Percentiles rank a stretch among this genome's conserved stretches.
phyloP scores from a whole-genome alignment of 1,140 invertebrate species.

The Tribolium madens region DNA sequence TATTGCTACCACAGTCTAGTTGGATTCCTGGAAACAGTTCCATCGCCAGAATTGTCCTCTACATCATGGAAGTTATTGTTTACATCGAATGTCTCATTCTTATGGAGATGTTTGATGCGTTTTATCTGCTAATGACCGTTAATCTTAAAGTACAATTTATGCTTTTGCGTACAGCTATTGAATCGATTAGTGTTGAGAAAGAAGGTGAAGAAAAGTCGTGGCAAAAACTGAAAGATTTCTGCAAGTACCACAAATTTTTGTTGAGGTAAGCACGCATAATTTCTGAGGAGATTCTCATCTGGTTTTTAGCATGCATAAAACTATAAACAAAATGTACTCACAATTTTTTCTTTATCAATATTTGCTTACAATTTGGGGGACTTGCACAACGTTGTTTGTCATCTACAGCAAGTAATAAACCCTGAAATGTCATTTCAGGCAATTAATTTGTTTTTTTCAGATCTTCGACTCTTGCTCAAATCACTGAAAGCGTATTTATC shows the following conservation, averaged over 20 bases:
- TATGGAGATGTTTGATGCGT: background rate
- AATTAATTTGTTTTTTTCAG: background rate
- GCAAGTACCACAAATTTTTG: background rate
- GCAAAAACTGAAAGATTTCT: background rate
- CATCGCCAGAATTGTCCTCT: background rate
- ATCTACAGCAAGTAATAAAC: background rate
- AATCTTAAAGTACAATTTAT: background rate
- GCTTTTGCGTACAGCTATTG: background rate
- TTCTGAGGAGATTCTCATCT: background rate
- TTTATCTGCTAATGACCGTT: background rate
- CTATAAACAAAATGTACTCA: background rate
- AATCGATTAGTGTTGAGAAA: background rate
- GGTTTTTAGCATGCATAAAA: constrained; percentile 7
- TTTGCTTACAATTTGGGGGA: background rate
- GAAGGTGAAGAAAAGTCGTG: background rate
- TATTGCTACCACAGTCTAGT: background rate
- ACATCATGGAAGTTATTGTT: background rate
- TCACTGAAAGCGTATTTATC: background rate
- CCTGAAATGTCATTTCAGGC: background rate
- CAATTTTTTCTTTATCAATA: constrained; percentile 3
- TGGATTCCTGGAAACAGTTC: background rate
- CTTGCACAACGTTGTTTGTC: background rate
- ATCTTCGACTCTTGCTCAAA: background rate
- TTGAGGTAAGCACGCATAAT: background rate
- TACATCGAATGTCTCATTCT: background rate